phyloP scores from a whole-genome alignment of 1,140 invertebrate genomes.

The Halotydeus destructor region DNA sequence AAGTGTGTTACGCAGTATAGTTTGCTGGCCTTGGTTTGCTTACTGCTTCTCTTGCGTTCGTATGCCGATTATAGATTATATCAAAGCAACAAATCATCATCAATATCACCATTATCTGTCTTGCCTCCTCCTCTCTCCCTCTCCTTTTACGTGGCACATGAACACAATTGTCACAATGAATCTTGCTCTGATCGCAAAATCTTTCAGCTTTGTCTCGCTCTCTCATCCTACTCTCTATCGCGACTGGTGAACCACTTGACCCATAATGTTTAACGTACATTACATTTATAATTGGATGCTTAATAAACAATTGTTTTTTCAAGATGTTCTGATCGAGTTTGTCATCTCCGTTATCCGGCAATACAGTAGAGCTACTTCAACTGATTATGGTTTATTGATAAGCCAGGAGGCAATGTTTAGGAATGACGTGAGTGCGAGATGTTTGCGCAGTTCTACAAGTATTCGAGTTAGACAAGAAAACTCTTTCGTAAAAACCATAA shows the following conservation, averaged over 20 bases:
- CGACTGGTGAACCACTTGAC: not conserved
- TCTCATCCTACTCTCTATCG: not conserved
- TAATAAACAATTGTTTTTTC: not conserved
- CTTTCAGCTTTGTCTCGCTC: not conserved
- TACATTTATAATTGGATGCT: not conserved
- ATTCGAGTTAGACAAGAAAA: no score
- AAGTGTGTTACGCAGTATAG: no score
- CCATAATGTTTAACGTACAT: not conserved
- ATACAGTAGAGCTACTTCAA: not conserved
- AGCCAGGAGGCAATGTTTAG: not conserved
- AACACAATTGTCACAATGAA: not conserved
- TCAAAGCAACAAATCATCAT: not conserved
- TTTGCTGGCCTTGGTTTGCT: not conserved
- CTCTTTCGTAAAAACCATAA: no score
- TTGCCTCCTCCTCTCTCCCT: not conserved
- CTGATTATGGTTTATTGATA: not conserved
- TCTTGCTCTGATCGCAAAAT: not conserved
- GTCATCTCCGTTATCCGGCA: not conserved
- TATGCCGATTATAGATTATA: not conserved
- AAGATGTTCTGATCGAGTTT: not conserved
- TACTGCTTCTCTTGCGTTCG: not conserved
- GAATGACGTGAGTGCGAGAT: no score
- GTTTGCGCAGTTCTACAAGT: no score
- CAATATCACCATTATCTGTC: constrained; percentile 3
- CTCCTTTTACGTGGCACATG: not conserved